phyloP scores from a whole-genome alignment of 2,888 invertebrate species.

The Argyresthia albistria region DNA sequence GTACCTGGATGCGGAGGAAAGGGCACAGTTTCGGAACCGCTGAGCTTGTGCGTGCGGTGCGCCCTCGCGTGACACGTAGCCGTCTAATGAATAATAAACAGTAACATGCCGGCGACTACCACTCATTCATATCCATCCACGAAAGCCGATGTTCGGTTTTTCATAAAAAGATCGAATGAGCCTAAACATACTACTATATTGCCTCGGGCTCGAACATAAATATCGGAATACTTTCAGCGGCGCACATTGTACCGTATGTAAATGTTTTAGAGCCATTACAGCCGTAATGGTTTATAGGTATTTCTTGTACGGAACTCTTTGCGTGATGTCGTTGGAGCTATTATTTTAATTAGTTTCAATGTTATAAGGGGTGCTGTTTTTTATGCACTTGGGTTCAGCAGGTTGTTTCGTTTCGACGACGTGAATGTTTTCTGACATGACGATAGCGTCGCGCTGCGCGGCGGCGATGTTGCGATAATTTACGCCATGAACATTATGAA shows the following conservation, averaged over 20 bases:
- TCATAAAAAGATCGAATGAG: slow-evolving; percentile 46
- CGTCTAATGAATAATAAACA: slow-evolving; percentile 70
- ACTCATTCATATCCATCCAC: slow-evolving; percentile 65
- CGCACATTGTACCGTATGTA: neutral
- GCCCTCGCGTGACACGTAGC: slow-evolving; percentile 61
- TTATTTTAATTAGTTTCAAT: slow-evolving; percentile 66
- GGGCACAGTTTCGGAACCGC: slow-evolving; percentile 53
- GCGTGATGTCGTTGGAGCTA: slow-evolving; percentile 54
- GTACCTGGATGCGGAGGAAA: neutral
- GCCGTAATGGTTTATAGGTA: slow-evolving; percentile 16
- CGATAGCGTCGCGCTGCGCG: neutral
- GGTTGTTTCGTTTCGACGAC: slow-evolving; percentile 37
- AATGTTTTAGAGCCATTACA: neutral
- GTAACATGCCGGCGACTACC: slow-evolving; percentile 36
- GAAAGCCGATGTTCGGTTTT: slow-evolving; percentile 52
- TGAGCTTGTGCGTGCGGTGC: slow-evolving; percentile 52
- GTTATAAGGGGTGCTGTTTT: slow-evolving; percentile 35
- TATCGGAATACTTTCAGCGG: neutral
- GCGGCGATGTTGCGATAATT: neutral
- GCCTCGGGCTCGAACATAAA: slow-evolving; percentile 18
- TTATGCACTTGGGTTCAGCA: slow-evolving; percentile 21
- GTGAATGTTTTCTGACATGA: slow-evolving; percentile 17
- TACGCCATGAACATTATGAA: neutral
- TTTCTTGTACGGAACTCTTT: slow-evolving; percentile 35
- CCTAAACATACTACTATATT: slow-evolving; percentile 38